A percentile compares a stretch with the other conserved stretches of the same genome.
Evolutionary conservation across 2,888 invertebrate genomes (phyloP).

Genomic region (Meta bourneti): DNA sequence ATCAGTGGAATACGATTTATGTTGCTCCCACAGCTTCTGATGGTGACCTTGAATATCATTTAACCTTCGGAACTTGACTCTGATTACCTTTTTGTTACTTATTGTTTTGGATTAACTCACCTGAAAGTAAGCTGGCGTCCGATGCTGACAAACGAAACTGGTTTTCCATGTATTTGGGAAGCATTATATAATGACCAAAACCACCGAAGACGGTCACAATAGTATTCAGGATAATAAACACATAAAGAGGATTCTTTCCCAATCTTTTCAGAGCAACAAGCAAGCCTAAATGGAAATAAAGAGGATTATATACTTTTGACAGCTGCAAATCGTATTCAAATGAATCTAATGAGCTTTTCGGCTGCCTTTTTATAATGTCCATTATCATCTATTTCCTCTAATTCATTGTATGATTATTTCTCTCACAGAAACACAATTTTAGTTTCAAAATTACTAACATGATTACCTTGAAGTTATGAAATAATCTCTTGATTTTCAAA

Average conservation of each 20-base stretch:
- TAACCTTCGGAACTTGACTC: background rate
- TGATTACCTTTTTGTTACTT: background rate
- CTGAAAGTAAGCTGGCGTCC: conserved; percentile 77
- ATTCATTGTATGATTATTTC: no score
- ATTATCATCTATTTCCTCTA: no score
- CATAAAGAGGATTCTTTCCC: conserved; percentile 41
- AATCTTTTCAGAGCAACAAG: conserved; percentile 48
- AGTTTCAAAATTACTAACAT: no score
- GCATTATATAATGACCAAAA: conserved; percentile 77
- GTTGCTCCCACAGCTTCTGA: no score
- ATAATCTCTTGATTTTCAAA: no score
- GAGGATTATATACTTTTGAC: background rate
- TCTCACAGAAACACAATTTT: no score
- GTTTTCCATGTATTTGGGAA: conserved; percentile 78
- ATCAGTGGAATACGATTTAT: no score
- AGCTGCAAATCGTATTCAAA: background rate
- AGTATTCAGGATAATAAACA: conserved; percentile 11
- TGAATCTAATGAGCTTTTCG: background rate
- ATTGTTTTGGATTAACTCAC: conserved; percentile 43
- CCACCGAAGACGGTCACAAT: conserved; percentile 71
- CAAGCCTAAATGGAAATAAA: conserved; percentile 46
- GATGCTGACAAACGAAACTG: conserved; percentile 78
- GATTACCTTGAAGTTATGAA: no score
- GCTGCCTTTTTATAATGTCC: no score
- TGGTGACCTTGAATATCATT: no score